phyloP scores from a whole-genome alignment of 2,888 invertebrate genomes.

The Ctena decussata region DNA sequence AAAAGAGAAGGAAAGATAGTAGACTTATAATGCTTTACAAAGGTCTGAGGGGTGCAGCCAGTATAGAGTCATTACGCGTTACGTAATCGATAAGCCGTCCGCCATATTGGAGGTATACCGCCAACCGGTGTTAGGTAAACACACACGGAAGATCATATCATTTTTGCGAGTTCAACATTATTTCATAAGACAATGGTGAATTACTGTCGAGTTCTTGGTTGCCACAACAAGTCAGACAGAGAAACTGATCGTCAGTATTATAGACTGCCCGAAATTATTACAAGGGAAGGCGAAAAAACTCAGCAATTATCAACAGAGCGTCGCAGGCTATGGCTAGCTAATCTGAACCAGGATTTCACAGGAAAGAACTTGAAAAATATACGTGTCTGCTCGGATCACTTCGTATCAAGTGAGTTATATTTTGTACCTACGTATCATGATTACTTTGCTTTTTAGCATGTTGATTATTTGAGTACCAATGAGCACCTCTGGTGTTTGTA shows the following conservation, averaged over 20 bases:
- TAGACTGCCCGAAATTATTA: neutral
- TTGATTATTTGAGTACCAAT: no score
- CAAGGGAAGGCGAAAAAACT: constrained; percentile 13
- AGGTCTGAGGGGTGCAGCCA: no score
- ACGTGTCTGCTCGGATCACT: constrained; percentile 27
- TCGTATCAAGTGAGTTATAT: constrained; percentile 9
- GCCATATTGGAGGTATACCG: constrained; percentile 16
- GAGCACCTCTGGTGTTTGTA: no score
- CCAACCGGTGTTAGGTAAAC: constrained; percentile 11
- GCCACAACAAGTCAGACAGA: constrained; percentile 14
- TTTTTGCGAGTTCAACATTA: neutral
- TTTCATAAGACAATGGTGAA: neutral
- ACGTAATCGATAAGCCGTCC: constrained; percentile 6
- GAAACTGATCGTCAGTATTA: constrained; percentile 4
- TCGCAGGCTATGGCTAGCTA: constrained; percentile 26
- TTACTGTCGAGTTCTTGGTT: constrained; percentile 20
- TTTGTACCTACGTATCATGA: no score
- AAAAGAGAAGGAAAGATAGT: no score
- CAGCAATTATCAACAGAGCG: constrained; percentile 4
- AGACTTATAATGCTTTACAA: no score
- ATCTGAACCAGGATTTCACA: constrained; percentile 18
- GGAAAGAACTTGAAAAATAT: constrained; percentile 25
- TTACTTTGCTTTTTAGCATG: no score
- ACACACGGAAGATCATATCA: neutral
- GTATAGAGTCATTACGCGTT: constrained; percentile 8